Evolutionary conservation across 2,888 invertebrate species (phyloP).

Genomic region (Tachina grossa): DNA sequence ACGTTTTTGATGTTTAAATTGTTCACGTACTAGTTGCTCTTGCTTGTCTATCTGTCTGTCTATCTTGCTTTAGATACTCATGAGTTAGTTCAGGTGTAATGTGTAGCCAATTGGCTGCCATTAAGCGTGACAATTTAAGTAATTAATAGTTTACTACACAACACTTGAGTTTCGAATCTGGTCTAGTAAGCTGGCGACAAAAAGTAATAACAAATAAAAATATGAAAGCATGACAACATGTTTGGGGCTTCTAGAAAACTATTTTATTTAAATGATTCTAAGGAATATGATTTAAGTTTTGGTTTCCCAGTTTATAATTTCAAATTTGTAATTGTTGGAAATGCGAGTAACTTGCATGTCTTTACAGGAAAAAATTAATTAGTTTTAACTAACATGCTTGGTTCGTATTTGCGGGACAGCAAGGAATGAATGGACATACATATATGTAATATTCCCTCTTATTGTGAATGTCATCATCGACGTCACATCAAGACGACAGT

Average conservation of each 20-base stretch:
- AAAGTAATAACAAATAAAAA: not conserved
- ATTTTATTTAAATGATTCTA: not conserved
- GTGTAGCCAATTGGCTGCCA: conserved; percentile 69
- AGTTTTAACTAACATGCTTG: not conserved
- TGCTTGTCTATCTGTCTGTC: not conserved
- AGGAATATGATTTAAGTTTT: conserved; percentile 12
- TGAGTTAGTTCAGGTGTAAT: conserved; percentile 60
- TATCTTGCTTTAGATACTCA: conserved; percentile 6
- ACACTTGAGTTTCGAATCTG: conserved; percentile 10
- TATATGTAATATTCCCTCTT: too few relatives aligned
- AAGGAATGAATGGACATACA: not conserved
- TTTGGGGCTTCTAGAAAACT: not conserved
- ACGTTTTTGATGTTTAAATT: conserved; percentile 65
- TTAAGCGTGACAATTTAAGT: conserved; percentile 70
- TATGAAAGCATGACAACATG: not conserved
- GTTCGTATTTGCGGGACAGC: not conserved
- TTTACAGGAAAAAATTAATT: conserved; percentile 25
- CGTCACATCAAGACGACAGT: too few relatives aligned
- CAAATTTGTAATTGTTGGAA: not conserved
- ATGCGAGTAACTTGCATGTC: not conserved
- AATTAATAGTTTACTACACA: conserved; percentile 57
- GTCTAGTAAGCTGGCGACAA: not conserved
- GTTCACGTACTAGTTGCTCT: conserved; percentile 42
- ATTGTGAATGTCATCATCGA: too few relatives aligned
- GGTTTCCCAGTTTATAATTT: not conserved